Base-by-base conservation (phyloP, 2,888 invertebrate genomes). In the Teleogryllus oceanicus region DNA sequence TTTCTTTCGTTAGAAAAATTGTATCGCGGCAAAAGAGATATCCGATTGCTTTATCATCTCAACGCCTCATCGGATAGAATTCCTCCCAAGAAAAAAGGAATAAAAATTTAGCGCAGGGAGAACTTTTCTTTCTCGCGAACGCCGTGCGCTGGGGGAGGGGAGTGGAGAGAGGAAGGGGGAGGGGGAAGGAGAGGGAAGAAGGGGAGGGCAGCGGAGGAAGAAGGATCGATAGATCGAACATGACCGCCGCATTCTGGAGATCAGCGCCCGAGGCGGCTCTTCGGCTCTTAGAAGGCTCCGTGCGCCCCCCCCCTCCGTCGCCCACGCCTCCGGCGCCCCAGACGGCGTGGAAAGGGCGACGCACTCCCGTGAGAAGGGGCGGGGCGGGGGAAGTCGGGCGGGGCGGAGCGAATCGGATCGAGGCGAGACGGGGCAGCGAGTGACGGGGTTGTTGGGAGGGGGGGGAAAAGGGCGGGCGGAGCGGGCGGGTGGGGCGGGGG, bases 1-100 rank as follows among this genome's bases (percentile, higher is more conserved):
- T 62, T 62, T 62, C 62, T 62, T 62, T 62, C 62, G 62, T 62
- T 62, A 62, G 62, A 62, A 62, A 62, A 62, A 62, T 62, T 62
- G 62, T 62, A 62, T 62, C 62, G 62, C 62, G n/a, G 62, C 62
- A n/a, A n/a, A 62, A 62, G 62, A 62, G 62, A 62, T 62, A 62
- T 62, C 62, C 62, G 62, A 62, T 62, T 62, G 62, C 62, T 62
- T 62, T 62, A 62, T 62, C 62, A 62, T 62, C 62, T 62, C 62
- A 62, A 62, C 62, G 62, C 62, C 62, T 62, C n/a, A n/a, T 62
- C 16, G 62, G 62, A 62, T 62, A n/a, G 16, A 62, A 62, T 62
- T 62, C 62, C n/a, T 62, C n/a, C n/a, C 62, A 18, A 62, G n/a
- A 62, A 62, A n/a, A n/a, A 62, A 62, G n/a, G 62, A 62, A 62